These are phyloP conservation scores for Boloria euphrosyne DNA, from an alignment of 2,888 invertebrate species.

Conservation along the genomic window DNA sequence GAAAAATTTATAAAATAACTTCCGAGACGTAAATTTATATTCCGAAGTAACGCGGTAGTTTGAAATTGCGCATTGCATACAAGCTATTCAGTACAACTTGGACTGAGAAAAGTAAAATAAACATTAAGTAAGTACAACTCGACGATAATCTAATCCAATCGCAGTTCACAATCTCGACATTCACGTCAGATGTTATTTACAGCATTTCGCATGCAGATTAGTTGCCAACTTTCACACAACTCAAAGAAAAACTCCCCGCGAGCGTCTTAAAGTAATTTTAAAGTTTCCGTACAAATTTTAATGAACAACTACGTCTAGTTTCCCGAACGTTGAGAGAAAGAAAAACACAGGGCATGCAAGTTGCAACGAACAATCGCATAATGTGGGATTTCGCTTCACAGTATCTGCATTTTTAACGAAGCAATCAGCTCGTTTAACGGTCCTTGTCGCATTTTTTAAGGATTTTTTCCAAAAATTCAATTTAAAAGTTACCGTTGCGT, in stretches of 20 bases:
- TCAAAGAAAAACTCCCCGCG: constrained; percentile 42
- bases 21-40: too few species aligned
- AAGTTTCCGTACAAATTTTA: constrained; percentile 40
- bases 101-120: constrained; percentile 7
- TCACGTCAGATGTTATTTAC: constrained; percentile 40
- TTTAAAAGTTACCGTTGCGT: neutral
- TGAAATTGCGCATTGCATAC: neutral
- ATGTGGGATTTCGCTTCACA: constrained; percentile 17
- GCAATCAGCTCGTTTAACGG: constrained; percentile 19
- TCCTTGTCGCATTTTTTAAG: constrained; percentile 1
- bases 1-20: too few species aligned
- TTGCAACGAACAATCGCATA: constrained; percentile 27
- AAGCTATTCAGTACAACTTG: neutral
- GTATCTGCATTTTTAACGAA: constrained; percentile 28
- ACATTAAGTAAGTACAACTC: constrained; percentile 15
- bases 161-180: constrained; percentile 14
- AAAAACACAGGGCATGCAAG: constrained; percentile 31
- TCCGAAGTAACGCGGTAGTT: too few species aligned
- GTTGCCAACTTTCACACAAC: constrained; percentile 49
- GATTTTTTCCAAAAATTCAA: neutral
- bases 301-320: constrained; percentile 37
- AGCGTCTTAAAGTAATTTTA: constrained; percentile 40
- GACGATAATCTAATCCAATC: constrained; percentile 20
- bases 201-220: constrained; percentile 72
- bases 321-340: constrained; percentile 14